A percentile compares a stretch with the other conserved stretches of the same genome.
Conservation (phyloP, 2,113 vertebrate species). For the Dunckerocampus dactyliophorus region DNA sequence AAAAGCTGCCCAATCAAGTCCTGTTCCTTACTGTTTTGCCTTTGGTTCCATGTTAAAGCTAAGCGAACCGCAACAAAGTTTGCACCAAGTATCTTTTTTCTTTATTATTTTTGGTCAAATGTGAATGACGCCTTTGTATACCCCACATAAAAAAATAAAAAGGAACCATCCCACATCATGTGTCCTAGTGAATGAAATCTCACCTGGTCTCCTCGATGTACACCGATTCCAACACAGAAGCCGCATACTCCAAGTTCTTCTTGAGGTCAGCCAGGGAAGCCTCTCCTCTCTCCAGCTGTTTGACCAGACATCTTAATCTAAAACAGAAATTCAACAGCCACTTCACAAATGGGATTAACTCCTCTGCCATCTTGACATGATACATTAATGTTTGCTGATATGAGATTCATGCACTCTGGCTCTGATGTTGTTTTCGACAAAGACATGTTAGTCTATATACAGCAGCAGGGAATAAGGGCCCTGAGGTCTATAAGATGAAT, state of each 20-base stretch:
- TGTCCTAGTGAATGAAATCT: not conserved
- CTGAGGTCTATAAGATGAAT: too few relatives aligned
- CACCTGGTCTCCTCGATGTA: constrained; percentile 97
- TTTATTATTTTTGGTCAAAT: too few relatives aligned
- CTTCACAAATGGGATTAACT: constrained; percentile 53
- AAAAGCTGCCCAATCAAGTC: too few relatives aligned
- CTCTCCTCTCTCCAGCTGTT: constrained; percentile 94
- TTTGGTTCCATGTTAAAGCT: too few relatives aligned
- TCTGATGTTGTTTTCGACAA: not conserved
- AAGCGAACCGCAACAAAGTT: too few relatives aligned
- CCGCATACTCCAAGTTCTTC: constrained; percentile 98
- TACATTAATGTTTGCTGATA: constrained; percentile 29
- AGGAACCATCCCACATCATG: not conserved
- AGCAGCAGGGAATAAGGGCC: too few relatives aligned
- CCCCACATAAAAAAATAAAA: not conserved
- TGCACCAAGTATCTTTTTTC: too few relatives aligned
- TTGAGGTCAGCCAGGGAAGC: constrained; percentile 91
- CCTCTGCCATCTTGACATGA: constrained; percentile 27
- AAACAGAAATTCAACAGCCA: constrained; percentile 40
- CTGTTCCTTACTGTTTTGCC: too few relatives aligned
- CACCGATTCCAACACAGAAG: constrained; percentile 91
- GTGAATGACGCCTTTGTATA: too few relatives aligned
- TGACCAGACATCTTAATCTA: constrained; percentile 92
- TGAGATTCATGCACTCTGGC: constrained; percentile 28
- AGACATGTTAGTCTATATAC: not conserved